A percentile compares a stretch with the other conserved stretches of the same genome.
phyloP scores from a whole-genome alignment of 1,140 invertebrate species.

The Drosophila hydei region DNA sequence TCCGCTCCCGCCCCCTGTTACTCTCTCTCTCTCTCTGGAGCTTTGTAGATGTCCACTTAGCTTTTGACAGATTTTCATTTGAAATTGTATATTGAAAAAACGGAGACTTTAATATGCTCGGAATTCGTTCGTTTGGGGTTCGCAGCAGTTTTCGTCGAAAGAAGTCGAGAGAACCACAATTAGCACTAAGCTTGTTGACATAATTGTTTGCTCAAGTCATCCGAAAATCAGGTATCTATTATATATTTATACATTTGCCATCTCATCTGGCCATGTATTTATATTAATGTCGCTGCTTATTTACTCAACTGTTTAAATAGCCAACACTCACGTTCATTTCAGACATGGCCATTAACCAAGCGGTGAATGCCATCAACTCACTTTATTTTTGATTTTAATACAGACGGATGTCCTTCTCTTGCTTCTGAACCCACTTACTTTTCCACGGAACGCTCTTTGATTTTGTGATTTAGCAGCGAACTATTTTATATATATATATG shows the following conservation, averaged over 20 bases:
- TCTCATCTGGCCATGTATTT: background rate
- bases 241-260: background rate
- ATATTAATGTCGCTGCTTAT: constrained; percentile 18
- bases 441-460: constrained; percentile 33
- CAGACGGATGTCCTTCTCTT: background rate
- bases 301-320: constrained; percentile 23
- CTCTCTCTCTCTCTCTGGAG: background rate
- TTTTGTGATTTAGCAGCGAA: constrained; percentile 56
- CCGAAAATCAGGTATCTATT: constrained; percentile 50
- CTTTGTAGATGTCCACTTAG: constrained; percentile 5
- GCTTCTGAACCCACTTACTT: background rate
- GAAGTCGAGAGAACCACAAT: constrained; percentile 62
- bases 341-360: constrained; percentile 27
- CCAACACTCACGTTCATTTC: constrained; percentile 18
- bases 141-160: constrained; percentile 54
- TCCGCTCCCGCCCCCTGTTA: background rate
- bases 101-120: constrained; percentile 23
- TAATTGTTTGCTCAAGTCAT: constrained; percentile 67
- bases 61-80: constrained; percentile 25
- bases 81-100: background rate
- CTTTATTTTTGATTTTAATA: constrained; percentile 2
- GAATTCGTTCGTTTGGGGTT: constrained; percentile 52
- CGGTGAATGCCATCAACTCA: constrained; percentile 30
- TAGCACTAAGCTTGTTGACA: constrained; percentile 74
- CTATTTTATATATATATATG: constrained; percentile 1